These are phyloP conservation scores for Ophthalmolycus amberensis DNA, from an alignment of 2,113 vertebrate species.

Conservation along the genomic window DNA sequence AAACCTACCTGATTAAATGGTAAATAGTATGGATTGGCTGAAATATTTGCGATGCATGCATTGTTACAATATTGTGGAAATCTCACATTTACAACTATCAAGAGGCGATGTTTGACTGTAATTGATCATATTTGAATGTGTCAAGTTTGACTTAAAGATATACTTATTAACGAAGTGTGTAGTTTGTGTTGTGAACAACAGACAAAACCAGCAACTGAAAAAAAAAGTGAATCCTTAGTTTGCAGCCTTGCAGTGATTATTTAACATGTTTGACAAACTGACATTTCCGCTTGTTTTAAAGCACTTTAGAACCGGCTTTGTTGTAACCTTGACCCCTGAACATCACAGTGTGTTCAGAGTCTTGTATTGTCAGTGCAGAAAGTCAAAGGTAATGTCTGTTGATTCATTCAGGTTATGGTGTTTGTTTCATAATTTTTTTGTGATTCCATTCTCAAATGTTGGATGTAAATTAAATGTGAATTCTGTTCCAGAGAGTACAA, in stretches of 20 bases:
- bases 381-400: slow-evolving; percentile 25
- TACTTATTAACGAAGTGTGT: not conserved
- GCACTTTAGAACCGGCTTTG: slow-evolving; percentile 10
- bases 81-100: slow-evolving; percentile 29
- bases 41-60: slow-evolving; percentile 37
- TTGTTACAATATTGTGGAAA: slow-evolving; percentile 14
- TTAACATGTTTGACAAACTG: slow-evolving; percentile 36
- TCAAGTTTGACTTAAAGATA: slow-evolving; percentile 19
- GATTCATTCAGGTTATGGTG: slow-evolving; percentile 30
- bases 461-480: slow-evolving; percentile 63
- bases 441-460: slow-evolving; percentile 45
- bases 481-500: slow-evolving; percentile 30
- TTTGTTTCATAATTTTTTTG: slow-evolving; percentile 64
- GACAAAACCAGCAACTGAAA: slow-evolving; percentile 23
- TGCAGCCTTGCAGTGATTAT: not conserved
- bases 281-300: slow-evolving; percentile 35
- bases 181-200: slow-evolving; percentile 12
- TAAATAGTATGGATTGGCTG: slow-evolving; percentile 64
- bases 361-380: slow-evolving; percentile 28
- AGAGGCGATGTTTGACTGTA: slow-evolving; percentile 18
- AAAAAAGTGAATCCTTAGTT: slow-evolving; percentile 21
- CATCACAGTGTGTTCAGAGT: slow-evolving; percentile 22
- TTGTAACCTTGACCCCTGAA: slow-evolving; percentile 20
- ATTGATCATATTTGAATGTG: slow-evolving; percentile 24
- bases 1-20: slow-evolving; percentile 58